These are phyloP conservation scores for Doris montereyensis DNA, from an alignment of 2,888 invertebrate species.

Conservation along the genomic window DNA sequence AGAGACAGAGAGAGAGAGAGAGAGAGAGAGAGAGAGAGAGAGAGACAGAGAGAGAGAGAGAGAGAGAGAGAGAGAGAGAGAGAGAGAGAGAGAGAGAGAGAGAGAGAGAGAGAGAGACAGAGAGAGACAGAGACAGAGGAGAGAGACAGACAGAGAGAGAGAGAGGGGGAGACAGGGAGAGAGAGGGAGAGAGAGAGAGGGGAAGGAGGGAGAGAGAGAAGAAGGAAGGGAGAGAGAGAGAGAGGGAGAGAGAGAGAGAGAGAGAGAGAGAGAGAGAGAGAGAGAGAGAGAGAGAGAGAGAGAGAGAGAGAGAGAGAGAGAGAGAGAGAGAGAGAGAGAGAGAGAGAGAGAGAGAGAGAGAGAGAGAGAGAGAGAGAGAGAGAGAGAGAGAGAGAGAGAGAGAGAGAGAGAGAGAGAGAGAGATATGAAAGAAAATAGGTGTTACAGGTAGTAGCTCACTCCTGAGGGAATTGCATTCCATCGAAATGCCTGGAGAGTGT, in stretches of 20 bases:
- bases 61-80: slow-evolving; percentile 27
- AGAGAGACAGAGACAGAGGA: background rate
- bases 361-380: background rate
- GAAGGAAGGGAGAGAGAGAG: background rate
- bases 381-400: background rate
- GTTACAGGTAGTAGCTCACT: background rate
- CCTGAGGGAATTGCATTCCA: too few relatives aligned
- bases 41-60: background rate
- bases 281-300: background rate
- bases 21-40: background rate
- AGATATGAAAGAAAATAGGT: background rate
- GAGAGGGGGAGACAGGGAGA: background rate
- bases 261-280: slow-evolving; percentile 1
- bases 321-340: too few relatives aligned
- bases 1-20: background rate
- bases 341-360: too few relatives aligned
- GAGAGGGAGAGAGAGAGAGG: background rate
- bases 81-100: slow-evolving; percentile 15
- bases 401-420: background rate
- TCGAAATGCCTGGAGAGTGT: too few relatives aligned
- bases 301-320: too few relatives aligned
- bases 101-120: slow-evolving; percentile 15
- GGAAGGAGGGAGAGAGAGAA: background rate
- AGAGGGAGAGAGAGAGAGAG: background rate
- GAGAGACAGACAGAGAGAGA: background rate